A percentile compares a stretch with the other conserved stretches of the same genome.
Conservation (phyloP, 2,888 invertebrate species). For the Calliopum simillimum region DNA sequence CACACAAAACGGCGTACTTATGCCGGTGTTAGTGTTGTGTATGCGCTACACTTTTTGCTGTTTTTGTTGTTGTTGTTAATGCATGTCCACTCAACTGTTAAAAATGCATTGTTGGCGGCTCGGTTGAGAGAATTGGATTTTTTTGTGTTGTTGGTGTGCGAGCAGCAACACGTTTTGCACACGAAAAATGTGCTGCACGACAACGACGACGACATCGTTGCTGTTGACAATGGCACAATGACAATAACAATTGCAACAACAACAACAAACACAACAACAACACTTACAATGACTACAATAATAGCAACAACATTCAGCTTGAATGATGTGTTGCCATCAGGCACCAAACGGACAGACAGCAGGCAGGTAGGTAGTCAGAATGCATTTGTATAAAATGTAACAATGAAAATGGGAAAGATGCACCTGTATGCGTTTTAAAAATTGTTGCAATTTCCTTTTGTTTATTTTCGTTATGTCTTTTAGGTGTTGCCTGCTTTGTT, state of each 20-base stretch:
- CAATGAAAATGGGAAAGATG: too few relatives aligned
- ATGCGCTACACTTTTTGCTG: too few relatives aligned
- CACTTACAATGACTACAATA: too few relatives aligned
- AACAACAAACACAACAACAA: not conserved
- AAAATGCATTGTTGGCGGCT: conserved; percentile 18
- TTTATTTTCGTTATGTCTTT: conserved; percentile 5
- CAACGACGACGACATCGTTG: too few relatives aligned
- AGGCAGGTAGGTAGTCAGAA: too few relatives aligned
- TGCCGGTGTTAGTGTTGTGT: too few relatives aligned
- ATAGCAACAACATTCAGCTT: not conserved
- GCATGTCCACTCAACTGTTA: conserved; percentile 11
- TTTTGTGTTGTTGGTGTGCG: not conserved
- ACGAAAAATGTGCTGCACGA: not conserved
- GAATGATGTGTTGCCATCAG: conserved; percentile 3
- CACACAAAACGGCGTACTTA: too few relatives aligned
- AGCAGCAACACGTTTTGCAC: not conserved
- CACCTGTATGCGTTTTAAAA: not conserved
- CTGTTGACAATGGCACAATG: too few relatives aligned
- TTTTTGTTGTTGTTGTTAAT: conserved; percentile 9
- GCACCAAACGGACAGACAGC: too few relatives aligned
- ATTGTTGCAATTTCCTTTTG: conserved; percentile 5
- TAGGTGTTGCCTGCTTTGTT: not conserved
- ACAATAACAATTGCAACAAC: not conserved
- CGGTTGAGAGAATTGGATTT: not conserved
- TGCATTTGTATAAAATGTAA: too few relatives aligned